These are phyloP conservation scores for Toxostoma redivivum DNA, from an alignment of 2,113 vertebrate genomes.

Conservation along the genomic window DNA sequence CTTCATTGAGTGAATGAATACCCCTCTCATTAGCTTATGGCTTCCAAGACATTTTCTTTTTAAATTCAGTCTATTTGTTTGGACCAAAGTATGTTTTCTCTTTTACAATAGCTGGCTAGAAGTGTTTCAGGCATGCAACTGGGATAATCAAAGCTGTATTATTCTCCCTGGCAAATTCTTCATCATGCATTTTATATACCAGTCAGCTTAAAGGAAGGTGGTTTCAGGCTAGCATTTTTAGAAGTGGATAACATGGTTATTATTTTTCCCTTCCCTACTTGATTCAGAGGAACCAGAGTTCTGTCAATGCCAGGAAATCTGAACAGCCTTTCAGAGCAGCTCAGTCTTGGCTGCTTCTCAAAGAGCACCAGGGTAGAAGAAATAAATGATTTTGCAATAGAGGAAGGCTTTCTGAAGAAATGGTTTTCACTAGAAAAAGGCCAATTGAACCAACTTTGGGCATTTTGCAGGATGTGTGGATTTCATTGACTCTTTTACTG, in stretches of 20 bases:
- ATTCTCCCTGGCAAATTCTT: conserved; percentile 19
- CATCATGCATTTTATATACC: not conserved
- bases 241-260: not conserved
- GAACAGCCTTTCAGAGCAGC: conserved; percentile 17
- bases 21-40: not conserved
- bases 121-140: not conserved
- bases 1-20: not conserved
- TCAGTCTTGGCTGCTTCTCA: conserved; percentile 41
- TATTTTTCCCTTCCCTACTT: not conserved
- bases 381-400: conserved; percentile 31
- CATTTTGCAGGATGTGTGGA: conserved; percentile 3
- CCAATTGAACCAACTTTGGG: not conserved
- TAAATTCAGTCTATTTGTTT: not conserved
- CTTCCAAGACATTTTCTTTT: not conserved
- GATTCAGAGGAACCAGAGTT: conserved; percentile 8
- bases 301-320: not conserved
- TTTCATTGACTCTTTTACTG: conserved; percentile 40
- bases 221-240: conserved; percentile 15
- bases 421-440: conserved; percentile 20
- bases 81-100: not conserved
- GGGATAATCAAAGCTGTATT: conserved; percentile 29
- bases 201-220: not conserved
- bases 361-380: conserved; percentile 11
- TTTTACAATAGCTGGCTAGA: not conserved
- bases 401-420: conserved; percentile 19